Conservation (phyloP, 2,888 invertebrate species). For the Seira musarum region DNA sequence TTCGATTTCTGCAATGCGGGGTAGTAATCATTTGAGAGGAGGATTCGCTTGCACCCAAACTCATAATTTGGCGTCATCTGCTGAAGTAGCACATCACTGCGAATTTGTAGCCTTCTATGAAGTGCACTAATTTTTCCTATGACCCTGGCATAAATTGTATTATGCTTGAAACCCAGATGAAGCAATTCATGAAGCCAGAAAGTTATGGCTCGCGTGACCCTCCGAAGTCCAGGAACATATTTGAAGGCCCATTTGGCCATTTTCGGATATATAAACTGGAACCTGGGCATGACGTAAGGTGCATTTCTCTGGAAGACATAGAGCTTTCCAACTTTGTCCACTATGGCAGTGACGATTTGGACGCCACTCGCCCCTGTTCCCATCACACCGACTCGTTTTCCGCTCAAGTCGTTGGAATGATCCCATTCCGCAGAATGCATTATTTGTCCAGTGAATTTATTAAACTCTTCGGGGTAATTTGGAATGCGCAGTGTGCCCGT, state of each 20-base stretch:
- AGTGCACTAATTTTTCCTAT: constrained; percentile 27
- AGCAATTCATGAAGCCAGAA: constrained; percentile 41
- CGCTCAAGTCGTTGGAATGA: constrained; percentile 13
- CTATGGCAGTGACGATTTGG: constrained; percentile 50
- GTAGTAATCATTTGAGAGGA: constrained; percentile 47
- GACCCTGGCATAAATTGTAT: constrained; percentile 28
- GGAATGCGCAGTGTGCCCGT: constrained; percentile 58
- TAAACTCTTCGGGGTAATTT: constrained; percentile 57
- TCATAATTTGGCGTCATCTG: constrained; percentile 49
- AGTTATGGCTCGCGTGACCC: constrained; percentile 23
- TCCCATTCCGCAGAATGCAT: constrained; percentile 63
- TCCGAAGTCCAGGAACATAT: constrained; percentile 36
- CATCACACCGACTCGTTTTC: constrained; percentile 13
- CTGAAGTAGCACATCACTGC: constrained; percentile 37
- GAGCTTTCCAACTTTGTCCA: constrained; percentile 38
- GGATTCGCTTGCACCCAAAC: constrained; percentile 57
- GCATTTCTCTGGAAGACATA: constrained; percentile 59
- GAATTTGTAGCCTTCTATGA: constrained; percentile 25
- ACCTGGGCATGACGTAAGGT: constrained; percentile 47
- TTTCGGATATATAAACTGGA: constrained; percentile 36
- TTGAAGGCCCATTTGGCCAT: constrained; percentile 34
- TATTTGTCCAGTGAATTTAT: constrained; percentile 54
- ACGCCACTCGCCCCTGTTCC: constrained; percentile 22
- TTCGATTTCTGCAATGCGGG: constrained; percentile 18
- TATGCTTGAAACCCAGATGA: background rate